A percentile compares a stretch with the other conserved stretches of the same genome.
Evolutionary conservation across 2,888 invertebrate species (phyloP).

Genomic region (Orchestes rusci): DNA sequence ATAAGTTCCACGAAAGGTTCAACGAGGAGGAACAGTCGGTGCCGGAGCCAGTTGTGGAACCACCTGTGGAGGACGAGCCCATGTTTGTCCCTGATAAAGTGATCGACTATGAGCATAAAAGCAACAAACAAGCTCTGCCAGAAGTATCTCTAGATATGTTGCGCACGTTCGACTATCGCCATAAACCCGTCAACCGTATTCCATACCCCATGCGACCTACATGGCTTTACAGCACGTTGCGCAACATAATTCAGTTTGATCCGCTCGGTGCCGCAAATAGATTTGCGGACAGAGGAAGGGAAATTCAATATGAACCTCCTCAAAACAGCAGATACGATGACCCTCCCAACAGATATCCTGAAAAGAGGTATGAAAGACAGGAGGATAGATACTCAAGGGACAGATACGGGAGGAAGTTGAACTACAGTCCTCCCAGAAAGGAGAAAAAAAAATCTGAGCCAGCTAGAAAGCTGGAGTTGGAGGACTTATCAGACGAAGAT

Average conservation of each 20-base stretch:
- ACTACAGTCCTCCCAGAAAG: constrained; percentile 1
- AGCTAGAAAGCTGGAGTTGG: constrained; percentile 16
- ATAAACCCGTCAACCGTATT: constrained; percentile 48
- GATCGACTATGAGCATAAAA: constrained; percentile 65
- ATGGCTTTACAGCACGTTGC: constrained; percentile 38
- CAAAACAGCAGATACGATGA: too few species aligned
- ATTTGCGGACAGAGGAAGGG: constrained; percentile 17
- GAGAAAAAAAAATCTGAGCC: neutral
- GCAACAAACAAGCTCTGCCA: constrained; percentile 40
- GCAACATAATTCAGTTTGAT: constrained; percentile 40
- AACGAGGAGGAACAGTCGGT: constrained; percentile 26
- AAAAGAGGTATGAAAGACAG: constrained; percentile 18
- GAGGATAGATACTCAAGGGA: constrained; percentile 9
- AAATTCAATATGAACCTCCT: too few species aligned
- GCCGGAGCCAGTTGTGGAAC: constrained; percentile 1
- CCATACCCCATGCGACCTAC: constrained; percentile 40
- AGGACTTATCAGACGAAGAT: constrained; percentile 23
- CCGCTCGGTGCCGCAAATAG: constrained; percentile 29
- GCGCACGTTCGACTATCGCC: constrained; percentile 65
- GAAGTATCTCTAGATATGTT: constrained; percentile 55
- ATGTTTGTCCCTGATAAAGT: constrained; percentile 54
- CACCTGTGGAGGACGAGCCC: constrained; percentile 33
- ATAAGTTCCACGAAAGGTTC: constrained; percentile 29
- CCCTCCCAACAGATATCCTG: constrained; percentile 15
- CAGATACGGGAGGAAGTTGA: constrained; percentile 7